These are phyloP conservation scores for Colossoma macropomum DNA, from an alignment of 2,113 vertebrate species.

Conservation along the genomic window DNA sequence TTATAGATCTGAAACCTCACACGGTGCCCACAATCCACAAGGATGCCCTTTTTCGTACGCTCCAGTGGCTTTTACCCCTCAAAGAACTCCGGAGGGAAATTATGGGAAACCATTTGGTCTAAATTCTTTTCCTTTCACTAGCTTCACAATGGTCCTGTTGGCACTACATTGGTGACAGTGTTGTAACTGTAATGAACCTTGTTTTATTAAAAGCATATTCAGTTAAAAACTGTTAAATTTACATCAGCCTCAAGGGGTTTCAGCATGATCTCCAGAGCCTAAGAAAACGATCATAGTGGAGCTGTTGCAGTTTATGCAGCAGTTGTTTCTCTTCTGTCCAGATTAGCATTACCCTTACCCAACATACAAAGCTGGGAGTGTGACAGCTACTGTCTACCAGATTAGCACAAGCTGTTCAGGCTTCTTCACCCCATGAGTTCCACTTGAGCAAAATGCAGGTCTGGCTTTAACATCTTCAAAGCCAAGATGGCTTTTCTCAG, in stretches of 20 bases:
- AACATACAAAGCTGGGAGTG: neutral
- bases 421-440: neutral
- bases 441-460: neutral
- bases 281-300: neutral
- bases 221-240: neutral
- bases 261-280: neutral
- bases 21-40: neutral
- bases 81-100: neutral
- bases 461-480: neutral
- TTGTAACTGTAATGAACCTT: neutral
- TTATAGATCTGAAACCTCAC: conserved; percentile 9
- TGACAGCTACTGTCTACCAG: conserved; percentile 12
- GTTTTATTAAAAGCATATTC: conserved; percentile 10
- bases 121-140: neutral
- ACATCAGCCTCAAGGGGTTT: neutral
- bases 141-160: neutral
- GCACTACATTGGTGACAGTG: neutral
- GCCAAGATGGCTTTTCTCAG: neutral
- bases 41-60: neutral
- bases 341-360: neutral
- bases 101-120: conserved; percentile 3
- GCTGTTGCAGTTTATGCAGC: neutral
- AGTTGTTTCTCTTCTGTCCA: neutral
- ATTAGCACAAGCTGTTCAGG: neutral
- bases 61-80: conserved; percentile 10